Conservation (phyloP, 2,888 invertebrate genomes). For the Xestia ashworthii region DNA sequence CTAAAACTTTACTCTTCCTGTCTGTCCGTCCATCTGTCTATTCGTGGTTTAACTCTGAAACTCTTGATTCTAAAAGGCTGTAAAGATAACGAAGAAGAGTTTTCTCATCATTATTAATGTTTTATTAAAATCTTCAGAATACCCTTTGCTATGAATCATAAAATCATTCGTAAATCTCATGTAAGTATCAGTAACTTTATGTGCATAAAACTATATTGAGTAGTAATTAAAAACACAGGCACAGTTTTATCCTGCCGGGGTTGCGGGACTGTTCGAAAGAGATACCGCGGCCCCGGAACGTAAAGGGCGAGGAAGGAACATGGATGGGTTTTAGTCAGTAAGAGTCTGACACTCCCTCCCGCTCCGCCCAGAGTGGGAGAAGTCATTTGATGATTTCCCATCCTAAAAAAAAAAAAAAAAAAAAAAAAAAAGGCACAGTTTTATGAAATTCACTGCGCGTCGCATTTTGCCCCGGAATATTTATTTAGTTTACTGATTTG, state of each 20-base stretch:
- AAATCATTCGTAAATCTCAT: neutral
- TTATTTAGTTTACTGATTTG: slow-evolving; percentile 27
- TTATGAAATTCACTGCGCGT: slow-evolving; percentile 8
- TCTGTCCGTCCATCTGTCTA: neutral
- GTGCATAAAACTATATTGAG: neutral
- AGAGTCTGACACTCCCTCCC: too few species aligned
- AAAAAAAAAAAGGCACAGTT: neutral
- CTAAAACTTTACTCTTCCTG: neutral
- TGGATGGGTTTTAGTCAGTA: too few species aligned
- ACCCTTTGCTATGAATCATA: neutral
- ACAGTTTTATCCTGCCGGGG: too few species aligned
- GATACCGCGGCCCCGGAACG: too few species aligned
- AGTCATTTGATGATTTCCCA: too few species aligned
- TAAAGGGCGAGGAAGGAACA: too few species aligned
- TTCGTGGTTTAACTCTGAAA: neutral
- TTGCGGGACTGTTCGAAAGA: too few species aligned
- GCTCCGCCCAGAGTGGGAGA: too few species aligned
- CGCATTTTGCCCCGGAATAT: slow-evolving; percentile 3
- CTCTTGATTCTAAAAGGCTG: neutral
- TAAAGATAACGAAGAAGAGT: neutral
- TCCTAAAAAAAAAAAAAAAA: too few species aligned
- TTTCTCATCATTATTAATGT: neutral
- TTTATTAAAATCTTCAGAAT: neutral
- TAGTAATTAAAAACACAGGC: slow-evolving; percentile 15
- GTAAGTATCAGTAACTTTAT: neutral